Evolutionary conservation across 2,113 vertebrate genomes (phyloP).

Genomic region (Coracopsis vasa): DNA sequence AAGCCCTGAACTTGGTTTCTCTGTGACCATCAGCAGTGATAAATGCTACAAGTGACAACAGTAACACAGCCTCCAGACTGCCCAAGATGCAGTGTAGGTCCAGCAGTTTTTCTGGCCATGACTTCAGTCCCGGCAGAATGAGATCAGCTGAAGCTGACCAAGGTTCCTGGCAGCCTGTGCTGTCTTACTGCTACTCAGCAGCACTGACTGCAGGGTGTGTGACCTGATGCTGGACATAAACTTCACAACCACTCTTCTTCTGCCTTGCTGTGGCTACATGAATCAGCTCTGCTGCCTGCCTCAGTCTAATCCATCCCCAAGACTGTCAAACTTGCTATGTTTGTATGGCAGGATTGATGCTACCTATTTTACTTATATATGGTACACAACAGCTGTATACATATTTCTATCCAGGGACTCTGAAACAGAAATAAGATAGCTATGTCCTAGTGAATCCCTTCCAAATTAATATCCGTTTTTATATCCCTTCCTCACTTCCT

Average conservation of each 20-base stretch:
- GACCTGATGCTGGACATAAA: neutral
- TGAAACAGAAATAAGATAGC: neutral
- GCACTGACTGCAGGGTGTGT: too few species aligned
- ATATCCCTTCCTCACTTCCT: neutral
- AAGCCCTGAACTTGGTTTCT: neutral
- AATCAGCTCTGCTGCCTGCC: neutral
- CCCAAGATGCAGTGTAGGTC: rapidly evolving
- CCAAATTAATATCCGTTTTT: neutral
- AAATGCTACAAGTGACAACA: neutral
- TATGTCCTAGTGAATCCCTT: neutral
- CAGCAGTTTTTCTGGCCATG: neutral
- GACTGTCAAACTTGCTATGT: neutral
- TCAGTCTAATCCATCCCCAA: neutral
- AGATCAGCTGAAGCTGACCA: neutral
- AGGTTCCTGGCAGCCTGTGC: neutral
- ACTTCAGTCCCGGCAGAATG: neutral
- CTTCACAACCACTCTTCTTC: neutral
- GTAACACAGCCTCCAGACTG: neutral
- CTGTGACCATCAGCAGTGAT: neutral
- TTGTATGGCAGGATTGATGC: rapidly evolving
- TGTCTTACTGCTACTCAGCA: neutral
- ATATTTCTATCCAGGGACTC: neutral
- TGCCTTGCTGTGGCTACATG: rapidly evolving
- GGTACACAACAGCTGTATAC: neutral
- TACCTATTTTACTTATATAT: neutral